A percentile compares a stretch with the other conserved stretches of the same genome.
These are phyloP conservation scores for Mobula hypostoma DNA, from an alignment of 2,113 vertebrate species.

Conservation along the genomic window DNA sequence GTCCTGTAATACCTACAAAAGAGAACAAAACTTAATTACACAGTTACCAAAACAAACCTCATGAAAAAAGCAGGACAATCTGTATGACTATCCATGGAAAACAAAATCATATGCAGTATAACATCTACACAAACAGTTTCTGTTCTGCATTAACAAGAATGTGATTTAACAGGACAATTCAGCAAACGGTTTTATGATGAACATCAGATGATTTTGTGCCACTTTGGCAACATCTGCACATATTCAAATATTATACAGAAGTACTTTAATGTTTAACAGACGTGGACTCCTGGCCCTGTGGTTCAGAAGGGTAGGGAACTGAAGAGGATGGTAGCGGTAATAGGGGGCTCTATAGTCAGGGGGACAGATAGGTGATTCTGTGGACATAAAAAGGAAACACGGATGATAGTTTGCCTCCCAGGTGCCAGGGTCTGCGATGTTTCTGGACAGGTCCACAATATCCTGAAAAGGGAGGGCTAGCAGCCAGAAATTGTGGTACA, in stretches of 20 bases:
- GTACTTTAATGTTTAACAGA: not conserved
- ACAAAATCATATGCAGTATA: not conserved
- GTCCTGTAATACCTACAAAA: constrained; percentile 53
- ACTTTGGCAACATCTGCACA: not conserved
- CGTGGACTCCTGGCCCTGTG: not conserved
- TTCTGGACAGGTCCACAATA: too few relatives aligned
- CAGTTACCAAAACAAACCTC: not conserved
- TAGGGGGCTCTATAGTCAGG: too few relatives aligned
- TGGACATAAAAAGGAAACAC: too few relatives aligned
- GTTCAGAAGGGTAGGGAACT: too few relatives aligned
- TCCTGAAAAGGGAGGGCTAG: too few relatives aligned
- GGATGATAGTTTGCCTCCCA: too few relatives aligned
- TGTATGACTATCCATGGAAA: not conserved
- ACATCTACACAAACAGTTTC: not conserved
- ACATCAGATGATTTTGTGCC: not conserved
- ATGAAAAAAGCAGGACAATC: not conserved
- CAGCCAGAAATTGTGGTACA: too few relatives aligned
- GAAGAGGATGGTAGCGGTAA: too few relatives aligned
- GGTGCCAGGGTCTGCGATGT: too few relatives aligned
- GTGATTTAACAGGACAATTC: not conserved
- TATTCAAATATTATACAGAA: not conserved
- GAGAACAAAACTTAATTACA: constrained; percentile 37
- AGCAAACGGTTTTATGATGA: not conserved
- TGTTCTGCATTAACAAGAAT: not conserved
- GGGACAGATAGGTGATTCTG: too few relatives aligned